Evolutionary conservation across 2,797 vertebrate species (phyloP).

Genomic region (Tokudaia tokunoshimensis): DNA sequence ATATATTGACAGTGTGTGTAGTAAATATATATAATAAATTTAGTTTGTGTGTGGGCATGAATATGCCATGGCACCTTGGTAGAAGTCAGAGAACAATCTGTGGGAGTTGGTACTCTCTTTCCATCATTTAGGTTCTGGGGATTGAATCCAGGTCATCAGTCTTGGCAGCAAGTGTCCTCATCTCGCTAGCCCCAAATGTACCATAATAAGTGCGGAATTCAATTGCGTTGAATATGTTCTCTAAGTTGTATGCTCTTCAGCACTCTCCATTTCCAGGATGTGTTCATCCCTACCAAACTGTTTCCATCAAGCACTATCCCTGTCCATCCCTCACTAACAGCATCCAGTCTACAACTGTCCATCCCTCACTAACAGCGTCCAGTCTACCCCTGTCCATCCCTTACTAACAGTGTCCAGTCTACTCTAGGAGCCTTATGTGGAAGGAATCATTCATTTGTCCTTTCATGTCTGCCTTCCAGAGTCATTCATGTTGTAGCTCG

Average conservation of each 20-base stretch:
- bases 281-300: neutral
- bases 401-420: neutral
- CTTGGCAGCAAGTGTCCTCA: neutral
- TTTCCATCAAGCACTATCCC: neutral
- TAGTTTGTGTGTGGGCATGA: neutral
- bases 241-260: neutral
- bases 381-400: neutral
- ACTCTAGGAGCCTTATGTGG: neutral
- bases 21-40: neutral
- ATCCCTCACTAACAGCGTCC: too few species aligned
- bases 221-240: neutral
- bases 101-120: neutral
- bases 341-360: neutral
- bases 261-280: neutral
- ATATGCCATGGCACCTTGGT: neutral
- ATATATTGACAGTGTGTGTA: neutral
- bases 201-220: neutral
- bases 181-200: neutral
- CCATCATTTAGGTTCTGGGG: neutral
- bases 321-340: neutral
- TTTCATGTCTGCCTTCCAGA: conserved; percentile 3
- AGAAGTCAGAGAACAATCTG: neutral
- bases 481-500: neutral
- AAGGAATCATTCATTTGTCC: neutral
- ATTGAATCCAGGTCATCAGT: neutral